Conservation (phyloP, 1,140 invertebrate genomes). For the Paraescarpia echinospica region DNA sequence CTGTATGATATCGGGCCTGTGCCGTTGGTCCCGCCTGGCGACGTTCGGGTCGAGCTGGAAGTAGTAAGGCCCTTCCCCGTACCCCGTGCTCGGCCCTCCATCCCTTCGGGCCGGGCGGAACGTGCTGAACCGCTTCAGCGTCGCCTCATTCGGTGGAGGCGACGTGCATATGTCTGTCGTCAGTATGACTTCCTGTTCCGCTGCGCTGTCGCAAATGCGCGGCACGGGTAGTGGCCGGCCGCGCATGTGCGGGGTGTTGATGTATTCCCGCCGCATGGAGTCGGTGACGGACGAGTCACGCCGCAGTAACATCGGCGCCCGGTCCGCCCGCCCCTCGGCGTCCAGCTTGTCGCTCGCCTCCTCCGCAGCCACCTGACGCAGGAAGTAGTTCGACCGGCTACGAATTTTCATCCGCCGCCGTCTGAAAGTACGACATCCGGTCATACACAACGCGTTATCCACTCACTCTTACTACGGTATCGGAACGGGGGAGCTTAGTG, state of each 20-base stretch:
- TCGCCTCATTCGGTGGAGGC: not conserved
- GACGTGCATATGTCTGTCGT: not conserved
- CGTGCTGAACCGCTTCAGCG: slow-evolving; percentile 2
- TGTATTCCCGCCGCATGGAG: not conserved
- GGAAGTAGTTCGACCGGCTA: slow-evolving; percentile 21
- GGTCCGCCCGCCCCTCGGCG: not conserved
- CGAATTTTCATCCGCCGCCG: slow-evolving; percentile 19
- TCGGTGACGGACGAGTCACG: not conserved
- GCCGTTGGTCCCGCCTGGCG: slow-evolving; percentile 6
- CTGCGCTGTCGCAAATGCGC: not conserved
- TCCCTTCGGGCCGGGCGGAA: not conserved
- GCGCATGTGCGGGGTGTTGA: not conserved
- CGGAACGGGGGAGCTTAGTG: too few species aligned
- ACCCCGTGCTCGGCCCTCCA: not conserved
- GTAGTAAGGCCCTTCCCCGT: slow-evolving; percentile 13
- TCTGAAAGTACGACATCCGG: not conserved
- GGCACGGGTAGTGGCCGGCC: slow-evolving; percentile 15
- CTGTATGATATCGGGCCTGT: slow-evolving; percentile 16
- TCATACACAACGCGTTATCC: not conserved
- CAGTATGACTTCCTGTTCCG: not conserved
- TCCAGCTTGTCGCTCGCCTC: not conserved
- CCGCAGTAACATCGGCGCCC: not conserved
- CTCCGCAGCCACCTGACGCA: not conserved
- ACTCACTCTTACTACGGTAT: too few species aligned
- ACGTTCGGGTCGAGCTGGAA: slow-evolving; percentile 17